Percentiles rank a stretch among this genome's conserved stretches.
Conservation (phyloP, 2,888 invertebrate genomes). For the Sisyra terminalis region DNA sequence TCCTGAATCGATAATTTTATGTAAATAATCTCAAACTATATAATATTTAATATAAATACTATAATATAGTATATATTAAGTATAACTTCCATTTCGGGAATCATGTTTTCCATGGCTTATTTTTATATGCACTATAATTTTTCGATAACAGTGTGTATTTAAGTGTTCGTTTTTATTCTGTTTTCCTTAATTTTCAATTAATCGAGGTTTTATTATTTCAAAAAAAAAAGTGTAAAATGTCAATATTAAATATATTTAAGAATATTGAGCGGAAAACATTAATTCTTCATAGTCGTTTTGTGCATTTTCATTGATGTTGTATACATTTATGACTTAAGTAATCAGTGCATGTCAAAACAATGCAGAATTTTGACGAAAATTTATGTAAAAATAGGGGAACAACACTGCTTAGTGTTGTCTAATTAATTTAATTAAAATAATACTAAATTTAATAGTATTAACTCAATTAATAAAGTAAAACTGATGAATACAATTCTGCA, state of each 20-base stretch:
- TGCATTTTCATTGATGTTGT: neutral
- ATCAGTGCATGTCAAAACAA: neutral
- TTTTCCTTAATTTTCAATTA: neutral
- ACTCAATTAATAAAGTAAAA: neutral
- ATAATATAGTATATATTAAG: constrained; percentile 1
- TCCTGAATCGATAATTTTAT: neutral
- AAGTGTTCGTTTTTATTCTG: neutral
- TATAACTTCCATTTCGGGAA: constrained; percentile 2
- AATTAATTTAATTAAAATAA: too few relatives aligned
- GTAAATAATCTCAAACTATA: constrained; percentile 1
- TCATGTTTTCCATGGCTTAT: constrained; percentile 1
- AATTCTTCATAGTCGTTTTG: constrained; percentile 1
- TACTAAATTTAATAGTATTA: neutral
- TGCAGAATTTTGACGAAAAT: neutral
- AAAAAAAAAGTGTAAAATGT: neutral
- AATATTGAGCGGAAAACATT: neutral
- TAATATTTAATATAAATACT: neutral
- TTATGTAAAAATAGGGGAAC: too few relatives aligned
- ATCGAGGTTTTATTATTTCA: neutral
- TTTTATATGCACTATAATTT: constrained; percentile 4
- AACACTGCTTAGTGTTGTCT: too few relatives aligned
- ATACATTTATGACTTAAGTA: neutral
- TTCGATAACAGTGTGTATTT: neutral
- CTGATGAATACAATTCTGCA: neutral
- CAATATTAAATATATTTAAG: constrained; percentile 1